Conservation (phyloP, 2,113 vertebrate genomes). For the Cochlearius cochlearius region DNA sequence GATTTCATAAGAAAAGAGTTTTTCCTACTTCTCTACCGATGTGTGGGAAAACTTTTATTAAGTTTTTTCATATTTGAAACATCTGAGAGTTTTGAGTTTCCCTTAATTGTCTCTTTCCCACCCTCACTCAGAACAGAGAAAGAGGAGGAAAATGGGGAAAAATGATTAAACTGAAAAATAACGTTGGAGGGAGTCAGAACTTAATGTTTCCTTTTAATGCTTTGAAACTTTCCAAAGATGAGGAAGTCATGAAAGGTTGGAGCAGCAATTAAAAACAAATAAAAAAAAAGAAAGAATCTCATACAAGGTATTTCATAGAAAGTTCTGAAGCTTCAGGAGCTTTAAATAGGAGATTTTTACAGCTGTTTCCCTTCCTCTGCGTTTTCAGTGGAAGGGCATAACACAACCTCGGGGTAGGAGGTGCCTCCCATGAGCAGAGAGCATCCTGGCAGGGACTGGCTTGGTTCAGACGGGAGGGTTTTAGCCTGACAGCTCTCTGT, state of each 20-base stretch:
- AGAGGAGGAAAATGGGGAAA: slow-evolving; percentile 32
- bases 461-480: neutral
- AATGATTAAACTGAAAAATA: slow-evolving; percentile 56
- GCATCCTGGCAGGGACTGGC: neutral
- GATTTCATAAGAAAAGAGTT: slow-evolving; percentile 17
- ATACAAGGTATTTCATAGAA: slow-evolving; percentile 30
- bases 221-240: slow-evolving; percentile 33
- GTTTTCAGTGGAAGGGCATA: neutral
- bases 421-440: neutral
- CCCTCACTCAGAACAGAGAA: slow-evolving; percentile 33
- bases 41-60: slow-evolving; percentile 46
- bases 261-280: slow-evolving; percentile 52
- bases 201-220: slow-evolving; percentile 52
- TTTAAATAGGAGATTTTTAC: slow-evolving; percentile 55
- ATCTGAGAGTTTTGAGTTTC: slow-evolving; percentile 54
- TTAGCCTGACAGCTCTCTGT: neutral
- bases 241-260: slow-evolving; percentile 62
- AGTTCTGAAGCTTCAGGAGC: slow-evolving; percentile 13
- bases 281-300: neutral
- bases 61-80: slow-evolving; percentile 48
- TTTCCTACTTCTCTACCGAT: neutral
- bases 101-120: slow-evolving; percentile 57
- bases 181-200: slow-evolving; percentile 21
- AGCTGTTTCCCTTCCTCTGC: slow-evolving; percentile 33
- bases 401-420: neutral